phyloP scores from a whole-genome alignment of 92 coral and sea anemone species.

The Actinostola sp. region DNA sequence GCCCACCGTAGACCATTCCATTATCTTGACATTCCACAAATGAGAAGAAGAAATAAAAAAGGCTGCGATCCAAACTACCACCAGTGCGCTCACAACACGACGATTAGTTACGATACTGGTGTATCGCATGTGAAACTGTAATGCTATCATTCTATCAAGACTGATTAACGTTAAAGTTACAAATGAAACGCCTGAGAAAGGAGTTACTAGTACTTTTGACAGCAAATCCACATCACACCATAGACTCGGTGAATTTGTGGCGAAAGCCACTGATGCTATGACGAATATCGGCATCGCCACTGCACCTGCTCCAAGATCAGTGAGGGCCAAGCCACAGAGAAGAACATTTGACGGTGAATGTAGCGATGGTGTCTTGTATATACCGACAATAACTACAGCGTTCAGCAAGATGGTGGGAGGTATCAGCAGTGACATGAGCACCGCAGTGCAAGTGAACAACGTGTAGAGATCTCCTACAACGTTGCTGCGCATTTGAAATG shows the following conservation, averaged over 20 bases:
- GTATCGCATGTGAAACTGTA: background rate
- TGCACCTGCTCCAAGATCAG: constrained; percentile 8
- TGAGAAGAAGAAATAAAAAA: background rate
- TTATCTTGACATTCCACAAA: background rate
- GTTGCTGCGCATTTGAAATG: too few relatives aligned
- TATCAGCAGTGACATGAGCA: background rate
- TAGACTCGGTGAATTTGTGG: background rate
- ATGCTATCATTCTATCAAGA: background rate
- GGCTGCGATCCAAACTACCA: background rate
- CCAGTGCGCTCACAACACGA: background rate
- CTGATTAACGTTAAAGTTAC: background rate
- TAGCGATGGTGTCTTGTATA: constrained; percentile 18
- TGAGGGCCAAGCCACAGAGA: constrained; percentile 23
- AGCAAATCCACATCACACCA: background rate
- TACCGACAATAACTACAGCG: constrained; percentile 13
- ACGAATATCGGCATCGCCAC: background rate
- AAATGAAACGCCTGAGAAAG: background rate
- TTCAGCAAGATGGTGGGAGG: constrained; percentile 1
- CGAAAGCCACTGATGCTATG: background rate
- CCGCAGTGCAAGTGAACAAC: too few relatives aligned
- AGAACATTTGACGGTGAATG: constrained; percentile 19
- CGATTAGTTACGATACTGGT: constrained; percentile 3
- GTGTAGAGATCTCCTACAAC: too few relatives aligned
- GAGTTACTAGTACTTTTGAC: background rate
- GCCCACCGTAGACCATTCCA: background rate